These are phyloP conservation scores for Pyrrhosoma nymphula DNA, from an alignment of 2,888 invertebrate genomes.

Conservation along the genomic window DNA sequence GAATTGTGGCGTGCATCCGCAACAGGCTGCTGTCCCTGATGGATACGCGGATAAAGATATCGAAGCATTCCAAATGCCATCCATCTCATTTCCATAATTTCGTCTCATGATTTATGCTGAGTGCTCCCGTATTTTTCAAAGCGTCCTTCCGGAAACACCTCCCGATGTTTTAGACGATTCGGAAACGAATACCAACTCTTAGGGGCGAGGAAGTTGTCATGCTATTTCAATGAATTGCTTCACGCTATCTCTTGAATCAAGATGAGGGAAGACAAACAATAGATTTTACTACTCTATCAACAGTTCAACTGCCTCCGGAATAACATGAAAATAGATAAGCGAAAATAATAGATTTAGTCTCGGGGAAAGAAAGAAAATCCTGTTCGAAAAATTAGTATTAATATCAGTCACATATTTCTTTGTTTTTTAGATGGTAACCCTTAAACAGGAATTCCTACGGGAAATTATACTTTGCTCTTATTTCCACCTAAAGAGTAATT, in stretches of 20 bases:
- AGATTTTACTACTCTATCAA: not conserved
- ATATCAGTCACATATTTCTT: no score
- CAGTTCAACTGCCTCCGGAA: not conserved
- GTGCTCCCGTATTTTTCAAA: not conserved
- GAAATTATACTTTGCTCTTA: no score
- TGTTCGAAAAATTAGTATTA: no score
- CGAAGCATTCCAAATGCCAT: not conserved
- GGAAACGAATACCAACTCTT: not conserved
- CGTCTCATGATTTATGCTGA: not conserved
- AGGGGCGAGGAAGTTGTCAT: not conserved
- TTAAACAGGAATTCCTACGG: no score
- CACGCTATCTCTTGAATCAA: not conserved
- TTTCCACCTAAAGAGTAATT: no score
- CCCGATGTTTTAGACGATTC: not conserved
- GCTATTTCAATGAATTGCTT: not conserved
- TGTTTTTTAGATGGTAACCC: no score
- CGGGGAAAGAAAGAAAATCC: no score
- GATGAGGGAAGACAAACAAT: not conserved
- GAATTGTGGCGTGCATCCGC: not conserved
- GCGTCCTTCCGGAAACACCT: not conserved
- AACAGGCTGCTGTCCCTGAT: not conserved
- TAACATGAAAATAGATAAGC: not conserved
- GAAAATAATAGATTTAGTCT: no score
- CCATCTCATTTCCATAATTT: not conserved
- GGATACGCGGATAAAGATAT: not conserved